A percentile compares a stretch with the other conserved stretches of the same genome.
phyloP scores from a whole-genome alignment of 2,113 vertebrate genomes.

The Pseudolaguvia tuberculata region DNA sequence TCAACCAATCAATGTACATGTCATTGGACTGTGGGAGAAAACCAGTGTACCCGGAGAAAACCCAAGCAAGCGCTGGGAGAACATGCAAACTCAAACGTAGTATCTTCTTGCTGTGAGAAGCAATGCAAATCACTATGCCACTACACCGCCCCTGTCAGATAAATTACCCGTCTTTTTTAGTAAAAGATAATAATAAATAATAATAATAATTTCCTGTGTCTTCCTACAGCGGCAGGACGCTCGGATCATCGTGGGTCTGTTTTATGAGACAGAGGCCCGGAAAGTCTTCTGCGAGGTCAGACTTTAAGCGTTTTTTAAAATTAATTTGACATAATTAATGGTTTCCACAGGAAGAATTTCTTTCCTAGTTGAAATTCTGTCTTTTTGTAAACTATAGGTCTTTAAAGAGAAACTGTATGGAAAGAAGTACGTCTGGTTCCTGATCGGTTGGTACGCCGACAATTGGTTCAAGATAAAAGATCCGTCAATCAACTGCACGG shows the following conservation, averaged over 20 bases:
- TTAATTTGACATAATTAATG: constrained; percentile 32
- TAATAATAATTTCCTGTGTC: not conserved
- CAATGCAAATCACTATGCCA: no score
- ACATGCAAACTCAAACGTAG: no score
- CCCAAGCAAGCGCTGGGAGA: no score
- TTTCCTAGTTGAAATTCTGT: constrained; percentile 7
- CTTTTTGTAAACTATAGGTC: constrained; percentile 66
- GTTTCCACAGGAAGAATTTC: constrained; percentile 4
- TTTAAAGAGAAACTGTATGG: constrained; percentile 95
- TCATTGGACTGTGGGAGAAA: no score
- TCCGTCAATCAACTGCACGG: constrained; percentile 89
- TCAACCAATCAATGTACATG: no score
- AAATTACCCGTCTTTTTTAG: no score
- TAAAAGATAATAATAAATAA: no score
- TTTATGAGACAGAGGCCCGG: constrained; percentile 92
- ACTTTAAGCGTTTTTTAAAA: constrained; percentile 29
- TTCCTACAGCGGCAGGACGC: constrained; percentile 83
- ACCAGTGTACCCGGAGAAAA: no score
- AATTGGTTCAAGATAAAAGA: constrained; percentile 96
- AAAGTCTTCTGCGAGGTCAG: constrained; percentile 95
- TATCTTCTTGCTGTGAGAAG: no score
- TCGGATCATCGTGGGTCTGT: constrained; percentile 92
- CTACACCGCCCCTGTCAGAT: no score
- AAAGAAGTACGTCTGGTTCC: constrained; percentile 94
- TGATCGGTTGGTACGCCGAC: constrained; percentile 95